phyloP scores from a whole-genome alignment of 2,888 invertebrate genomes.

The Eupithecia insigniata region DNA sequence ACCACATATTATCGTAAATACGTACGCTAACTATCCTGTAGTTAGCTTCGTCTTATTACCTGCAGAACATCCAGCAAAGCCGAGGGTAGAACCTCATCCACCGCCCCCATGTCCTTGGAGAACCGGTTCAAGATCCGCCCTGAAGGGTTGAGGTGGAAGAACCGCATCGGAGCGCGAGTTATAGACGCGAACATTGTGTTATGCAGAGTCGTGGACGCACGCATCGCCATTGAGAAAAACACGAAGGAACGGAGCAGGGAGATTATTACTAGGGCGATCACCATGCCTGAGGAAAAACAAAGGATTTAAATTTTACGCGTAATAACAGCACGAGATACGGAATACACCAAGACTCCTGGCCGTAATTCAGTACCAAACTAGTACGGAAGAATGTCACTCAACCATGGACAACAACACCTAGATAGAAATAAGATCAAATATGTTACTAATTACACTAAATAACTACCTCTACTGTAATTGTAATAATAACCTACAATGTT shows the following conservation, averaged over 20 bases:
- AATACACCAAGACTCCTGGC: no score
- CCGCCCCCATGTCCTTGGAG: slow-evolving; percentile 93
- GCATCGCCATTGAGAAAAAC: slow-evolving; percentile 88
- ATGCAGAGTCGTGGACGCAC: slow-evolving; percentile 90
- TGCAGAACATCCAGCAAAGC: slow-evolving; percentile 86
- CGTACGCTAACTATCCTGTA: no score
- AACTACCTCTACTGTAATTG: no score
- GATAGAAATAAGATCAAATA: no score
- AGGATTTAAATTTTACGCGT: background rate
- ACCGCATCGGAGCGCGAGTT: slow-evolving; percentile 91
- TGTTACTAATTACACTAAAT: no score
- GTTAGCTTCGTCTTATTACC: slow-evolving; percentile 51
- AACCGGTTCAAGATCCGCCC: slow-evolving; percentile 94
- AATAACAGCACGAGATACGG: no score
- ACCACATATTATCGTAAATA: no score
- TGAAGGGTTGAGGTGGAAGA: slow-evolving; percentile 94
- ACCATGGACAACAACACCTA: no score
- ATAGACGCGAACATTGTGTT: slow-evolving; percentile 93
- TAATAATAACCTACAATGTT: no score
- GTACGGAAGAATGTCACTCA: no score
- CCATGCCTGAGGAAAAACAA: slow-evolving; percentile 67
- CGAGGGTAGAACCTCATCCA: slow-evolving; percentile 86
- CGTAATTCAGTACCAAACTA: no score
- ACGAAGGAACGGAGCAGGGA: slow-evolving; percentile 82
- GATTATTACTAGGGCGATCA: slow-evolving; percentile 76